Evolutionary conservation across 2,797 vertebrate genomes (phyloP).

Genomic region (Chromobotia macracanthus): DNA sequence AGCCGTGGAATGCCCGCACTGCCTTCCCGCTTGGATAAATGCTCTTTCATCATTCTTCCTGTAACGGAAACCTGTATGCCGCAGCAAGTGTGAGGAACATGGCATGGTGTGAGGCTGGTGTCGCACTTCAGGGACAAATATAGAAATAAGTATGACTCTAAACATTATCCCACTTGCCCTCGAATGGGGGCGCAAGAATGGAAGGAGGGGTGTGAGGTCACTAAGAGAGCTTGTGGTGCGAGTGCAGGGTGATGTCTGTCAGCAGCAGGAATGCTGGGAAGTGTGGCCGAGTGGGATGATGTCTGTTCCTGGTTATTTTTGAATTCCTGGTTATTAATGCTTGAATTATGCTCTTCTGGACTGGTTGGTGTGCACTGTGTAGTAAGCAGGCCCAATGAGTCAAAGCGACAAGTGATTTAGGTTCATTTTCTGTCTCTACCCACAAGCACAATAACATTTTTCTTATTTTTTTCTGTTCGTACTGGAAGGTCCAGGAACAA

Average conservation of each 20-base stretch:
- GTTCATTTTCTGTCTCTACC: no score
- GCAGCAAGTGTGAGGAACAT: conserved; percentile 29
- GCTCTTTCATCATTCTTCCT: conserved; percentile 56
- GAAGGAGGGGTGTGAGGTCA: conserved; percentile 31
- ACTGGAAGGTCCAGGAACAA: no score
- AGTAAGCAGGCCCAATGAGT: background rate
- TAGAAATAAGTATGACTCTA: conserved; percentile 41
- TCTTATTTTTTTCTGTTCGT: background rate
- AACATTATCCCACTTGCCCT: conserved; percentile 26
- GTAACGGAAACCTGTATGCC: conserved; percentile 56
- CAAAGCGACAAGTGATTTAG: background rate
- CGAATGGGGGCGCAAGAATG: conserved; percentile 5
- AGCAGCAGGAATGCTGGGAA: conserved; percentile 33
- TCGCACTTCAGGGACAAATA: conserved; percentile 44
- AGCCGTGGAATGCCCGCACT: conserved; percentile 57
- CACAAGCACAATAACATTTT: background rate
- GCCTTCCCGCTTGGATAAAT: conserved; percentile 50
- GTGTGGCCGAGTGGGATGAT: conserved; percentile 12
- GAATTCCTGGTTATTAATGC: conserved; percentile 5
- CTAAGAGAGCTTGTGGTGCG: conserved; percentile 13
- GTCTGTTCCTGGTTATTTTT: conserved; percentile 30
- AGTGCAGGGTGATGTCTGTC: conserved; percentile 14
- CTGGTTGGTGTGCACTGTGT: no score
- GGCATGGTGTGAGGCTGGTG: background rate
- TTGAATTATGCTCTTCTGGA: background rate